Evolutionary conservation across 2,113 vertebrate species (phyloP), one percentile per base, ranked within the genome.

Genomic region (Sarotherodon lohbergeri): DNA sequence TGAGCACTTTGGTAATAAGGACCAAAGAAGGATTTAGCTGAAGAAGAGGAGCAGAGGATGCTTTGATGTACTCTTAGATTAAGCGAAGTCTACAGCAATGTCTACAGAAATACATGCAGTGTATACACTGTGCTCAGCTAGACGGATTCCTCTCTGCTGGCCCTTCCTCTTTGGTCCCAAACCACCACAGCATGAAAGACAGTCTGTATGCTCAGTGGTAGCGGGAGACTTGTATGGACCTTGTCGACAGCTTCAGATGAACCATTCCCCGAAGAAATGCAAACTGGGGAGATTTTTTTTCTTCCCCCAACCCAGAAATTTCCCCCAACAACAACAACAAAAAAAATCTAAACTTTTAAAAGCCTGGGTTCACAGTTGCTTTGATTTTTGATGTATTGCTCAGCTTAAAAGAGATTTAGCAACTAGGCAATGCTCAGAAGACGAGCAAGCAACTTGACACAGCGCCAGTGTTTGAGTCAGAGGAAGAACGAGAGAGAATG

Each of bases 41-140:
- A 59, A 90, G 92, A 92, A 94, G 93, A 94, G 92, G 91, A 94
- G 92, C 90, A 91, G 87, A 90, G 89, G 93, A 94, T 85, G 94
- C 96, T 97, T 97, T 97, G 96, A 97, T 97, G 96, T 97, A 92
- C 95, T 95, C 89, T 96, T 96, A 97, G 95, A 96, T 96, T 93
- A 95, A 96, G 93, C 84, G 90, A 95, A 96, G 94, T 95, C 93
- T 96, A 94, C 92, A 88, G 87, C 84, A 81, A 96, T 96, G 94
- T 94, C 94, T 96, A 95, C 94, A 95, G 93, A 96, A 95, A 95
- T 95, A 95, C 92, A 95, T 55, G 90, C 85, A 91, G 92, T 68
- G 84, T 86, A 81, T 82, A 91, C 86, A 90, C 92, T 80, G 88
- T 92, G 93, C 92, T 90, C 92, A 68, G 88, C 85, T 55, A 90